phyloP scores from a whole-genome alignment of 2,113 vertebrate species.

The Gallinago media region DNA sequence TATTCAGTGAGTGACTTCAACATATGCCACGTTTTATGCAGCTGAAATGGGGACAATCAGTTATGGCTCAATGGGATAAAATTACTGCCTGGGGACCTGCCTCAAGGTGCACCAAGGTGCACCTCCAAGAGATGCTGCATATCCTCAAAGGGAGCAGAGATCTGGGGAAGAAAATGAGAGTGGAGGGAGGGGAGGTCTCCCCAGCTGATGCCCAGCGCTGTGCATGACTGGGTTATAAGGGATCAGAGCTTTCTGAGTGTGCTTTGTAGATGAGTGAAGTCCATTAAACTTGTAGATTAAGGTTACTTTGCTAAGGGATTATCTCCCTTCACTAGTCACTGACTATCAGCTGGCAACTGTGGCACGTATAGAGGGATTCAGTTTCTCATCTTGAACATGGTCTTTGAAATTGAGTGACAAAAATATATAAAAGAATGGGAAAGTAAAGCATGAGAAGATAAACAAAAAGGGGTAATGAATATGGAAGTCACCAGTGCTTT shows the following conservation, averaged over 20 bases:
- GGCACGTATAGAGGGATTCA: neutral
- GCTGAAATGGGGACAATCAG: neutral
- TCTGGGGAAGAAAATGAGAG: neutral
- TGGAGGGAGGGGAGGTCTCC: neutral
- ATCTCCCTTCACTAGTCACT: neutral
- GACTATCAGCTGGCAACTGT: neutral
- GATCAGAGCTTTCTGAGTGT: neutral
- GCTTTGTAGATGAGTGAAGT: neutral
- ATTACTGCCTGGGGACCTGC: neutral
- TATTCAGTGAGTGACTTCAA: neutral
- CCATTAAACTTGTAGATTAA: neutral
- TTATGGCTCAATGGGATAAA: neutral
- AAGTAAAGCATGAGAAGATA: neutral
- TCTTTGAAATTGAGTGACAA: neutral
- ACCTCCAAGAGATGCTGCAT: neutral
- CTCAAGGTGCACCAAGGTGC: neutral
- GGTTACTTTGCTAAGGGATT: neutral
- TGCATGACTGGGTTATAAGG: neutral
- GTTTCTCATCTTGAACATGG: neutral
- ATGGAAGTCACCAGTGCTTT: neutral
- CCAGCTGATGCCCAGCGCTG: neutral
- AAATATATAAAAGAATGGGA: neutral
- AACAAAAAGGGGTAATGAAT: neutral
- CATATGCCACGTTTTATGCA: neutral
- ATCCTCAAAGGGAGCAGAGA: neutral